phyloP scores from a whole-genome alignment of 2,888 invertebrate genomes.

The Trissoscelio sp. region DNA sequence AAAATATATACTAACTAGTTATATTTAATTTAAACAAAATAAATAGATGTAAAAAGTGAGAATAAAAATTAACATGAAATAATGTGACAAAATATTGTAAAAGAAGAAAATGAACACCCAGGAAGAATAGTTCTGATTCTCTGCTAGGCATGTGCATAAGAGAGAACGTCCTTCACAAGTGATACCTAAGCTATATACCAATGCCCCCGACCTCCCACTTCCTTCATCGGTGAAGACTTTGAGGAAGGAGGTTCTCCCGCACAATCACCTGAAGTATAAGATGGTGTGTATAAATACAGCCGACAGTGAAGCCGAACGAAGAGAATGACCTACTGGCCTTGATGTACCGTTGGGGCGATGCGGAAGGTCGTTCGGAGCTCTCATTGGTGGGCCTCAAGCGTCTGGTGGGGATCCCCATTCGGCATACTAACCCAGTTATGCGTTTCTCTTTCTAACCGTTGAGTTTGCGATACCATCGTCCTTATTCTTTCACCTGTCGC shows the following conservation, averaged over 20 bases:
- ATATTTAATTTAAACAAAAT: too few species aligned
- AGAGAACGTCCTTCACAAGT: constrained; percentile 62
- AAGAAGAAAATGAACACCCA: background rate
- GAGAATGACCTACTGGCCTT: constrained; percentile 81
- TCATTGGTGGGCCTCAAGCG: constrained; percentile 55
- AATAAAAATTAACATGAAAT: too few species aligned
- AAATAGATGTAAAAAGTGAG: too few species aligned
- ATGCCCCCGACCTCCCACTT: constrained; percentile 25
- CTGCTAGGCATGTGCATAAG: constrained; percentile 45
- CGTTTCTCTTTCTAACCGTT: constrained; percentile 53
- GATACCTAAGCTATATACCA: constrained; percentile 64
- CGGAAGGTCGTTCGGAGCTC: constrained; percentile 57
- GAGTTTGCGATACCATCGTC: constrained; percentile 34
- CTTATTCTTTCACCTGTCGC: constrained; percentile 56
- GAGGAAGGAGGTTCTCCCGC: constrained; percentile 56
- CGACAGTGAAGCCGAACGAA: constrained; percentile 68
- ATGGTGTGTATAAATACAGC: constrained; percentile 39
- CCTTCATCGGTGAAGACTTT: background rate
- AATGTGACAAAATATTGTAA: too few species aligned
- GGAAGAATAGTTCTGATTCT: constrained; percentile 22
- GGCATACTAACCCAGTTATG: constrained; percentile 63
- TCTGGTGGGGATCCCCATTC: constrained; percentile 48
- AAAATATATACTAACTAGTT: too few species aligned
- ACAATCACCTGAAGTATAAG: constrained; percentile 32
- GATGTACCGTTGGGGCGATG: constrained; percentile 73